A percentile compares a stretch with the other conserved stretches of the same genome.
Evolutionary conservation across 2,113 vertebrate species (phyloP).

Genomic region (Blennius ocellaris): DNA sequence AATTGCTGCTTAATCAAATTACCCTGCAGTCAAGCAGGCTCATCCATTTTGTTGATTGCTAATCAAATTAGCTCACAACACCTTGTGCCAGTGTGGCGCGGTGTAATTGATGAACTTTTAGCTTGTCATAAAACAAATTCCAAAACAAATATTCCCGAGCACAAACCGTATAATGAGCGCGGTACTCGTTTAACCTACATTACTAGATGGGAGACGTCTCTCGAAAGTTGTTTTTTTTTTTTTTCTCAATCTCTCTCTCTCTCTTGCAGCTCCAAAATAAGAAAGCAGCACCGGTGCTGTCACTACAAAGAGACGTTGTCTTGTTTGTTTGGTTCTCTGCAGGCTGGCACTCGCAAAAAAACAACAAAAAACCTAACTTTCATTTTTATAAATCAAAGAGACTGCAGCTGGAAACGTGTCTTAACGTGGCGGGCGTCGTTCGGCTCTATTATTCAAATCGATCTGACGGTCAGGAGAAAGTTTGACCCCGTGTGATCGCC

Average conservation of each 20-base stretch:
- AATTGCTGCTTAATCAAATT: constrained; percentile 50
- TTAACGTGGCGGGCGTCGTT: background rate
- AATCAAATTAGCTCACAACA: constrained; percentile 52
- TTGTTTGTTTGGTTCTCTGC: background rate
- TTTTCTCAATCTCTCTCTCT: too few species aligned
- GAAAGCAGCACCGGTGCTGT: background rate
- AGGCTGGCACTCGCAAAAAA: background rate
- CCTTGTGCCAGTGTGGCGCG: constrained; percentile 24
- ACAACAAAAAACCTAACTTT: background rate
- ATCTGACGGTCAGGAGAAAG: background rate
- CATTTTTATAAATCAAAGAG: background rate
- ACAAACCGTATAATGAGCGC: constrained; percentile 3
- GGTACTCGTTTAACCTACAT: constrained; percentile 6
- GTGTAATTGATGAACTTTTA: constrained; percentile 44
- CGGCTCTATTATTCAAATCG: background rate
- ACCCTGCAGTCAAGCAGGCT: constrained; percentile 26
- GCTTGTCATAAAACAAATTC: constrained; percentile 28
- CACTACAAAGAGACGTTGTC: background rate
- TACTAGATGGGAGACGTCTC: background rate
- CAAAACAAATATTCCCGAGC: constrained; percentile 5
- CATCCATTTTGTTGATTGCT: constrained; percentile 56
- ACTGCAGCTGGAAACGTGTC: background rate
- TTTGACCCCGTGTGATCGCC: background rate
- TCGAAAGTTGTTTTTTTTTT: background rate
- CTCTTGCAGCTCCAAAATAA: background rate